phyloP scores from a whole-genome alignment of 2,888 invertebrate genomes.

The Vanessa cardui region DNA sequence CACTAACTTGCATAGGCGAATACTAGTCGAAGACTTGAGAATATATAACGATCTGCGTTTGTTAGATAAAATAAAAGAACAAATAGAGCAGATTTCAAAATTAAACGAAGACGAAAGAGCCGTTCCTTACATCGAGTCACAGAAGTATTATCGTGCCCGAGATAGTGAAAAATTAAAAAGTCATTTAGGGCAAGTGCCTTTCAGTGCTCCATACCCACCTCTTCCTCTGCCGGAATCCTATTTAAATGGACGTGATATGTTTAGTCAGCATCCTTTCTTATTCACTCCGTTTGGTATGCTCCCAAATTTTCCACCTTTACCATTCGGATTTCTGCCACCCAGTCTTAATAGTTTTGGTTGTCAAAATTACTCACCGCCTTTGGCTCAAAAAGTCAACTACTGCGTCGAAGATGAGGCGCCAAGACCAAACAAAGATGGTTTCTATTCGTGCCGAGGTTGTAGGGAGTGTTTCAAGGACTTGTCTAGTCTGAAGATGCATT shows the following conservation, averaged over 20 bases:
- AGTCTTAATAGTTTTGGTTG: constrained; percentile 69
- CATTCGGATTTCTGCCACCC: constrained; percentile 74
- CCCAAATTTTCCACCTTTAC: constrained; percentile 74
- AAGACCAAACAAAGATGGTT: constrained; percentile 85
- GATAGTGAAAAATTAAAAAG: constrained; percentile 67
- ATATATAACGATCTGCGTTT: constrained; percentile 70
- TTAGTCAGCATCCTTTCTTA: constrained; percentile 73
- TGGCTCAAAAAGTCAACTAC: constrained; percentile 78
- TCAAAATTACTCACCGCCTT: constrained; percentile 67
- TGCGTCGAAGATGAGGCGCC: constrained; percentile 87
- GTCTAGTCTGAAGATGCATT: constrained; percentile 86
- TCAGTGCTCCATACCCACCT: constrained; percentile 65
- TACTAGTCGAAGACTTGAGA: constrained; percentile 85
- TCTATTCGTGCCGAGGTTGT: constrained; percentile 87
- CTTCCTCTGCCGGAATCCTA: constrained; percentile 69
- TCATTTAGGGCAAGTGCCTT: constrained; percentile 59
- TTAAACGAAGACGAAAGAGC: constrained; percentile 88
- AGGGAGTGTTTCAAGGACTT: constrained; percentile 85
- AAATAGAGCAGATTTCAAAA: constrained; percentile 90
- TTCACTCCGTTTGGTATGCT: constrained; percentile 78
- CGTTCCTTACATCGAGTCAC: constrained; percentile 82
- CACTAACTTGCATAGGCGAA: constrained; percentile 93
- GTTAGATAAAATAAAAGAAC: constrained; percentile 85
- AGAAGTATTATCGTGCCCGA: constrained; percentile 68
- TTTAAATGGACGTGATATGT: constrained; percentile 69